phyloP scores from a whole-genome alignment of 2,888 invertebrate genomes.

The Pachymerium ferrugineum region DNA sequence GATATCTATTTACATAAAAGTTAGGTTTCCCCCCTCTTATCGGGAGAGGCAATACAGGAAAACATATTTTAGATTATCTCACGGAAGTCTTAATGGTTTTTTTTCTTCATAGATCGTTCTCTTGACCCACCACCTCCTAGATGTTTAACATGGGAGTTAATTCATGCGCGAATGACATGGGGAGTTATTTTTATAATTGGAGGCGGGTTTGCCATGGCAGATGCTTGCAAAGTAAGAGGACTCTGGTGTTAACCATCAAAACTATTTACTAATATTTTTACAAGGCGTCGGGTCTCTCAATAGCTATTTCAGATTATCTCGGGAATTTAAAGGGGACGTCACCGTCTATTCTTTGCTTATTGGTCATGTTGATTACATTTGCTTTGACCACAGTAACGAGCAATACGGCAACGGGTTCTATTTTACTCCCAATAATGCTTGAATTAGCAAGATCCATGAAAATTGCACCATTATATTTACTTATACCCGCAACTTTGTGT shows the following conservation, averaged over 20 bases:
- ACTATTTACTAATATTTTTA: not conserved
- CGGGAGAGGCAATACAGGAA: not conserved
- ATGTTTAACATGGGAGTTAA: not conserved
- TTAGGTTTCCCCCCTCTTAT: not conserved
- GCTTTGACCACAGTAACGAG: not conserved
- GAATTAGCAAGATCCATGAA: not conserved
- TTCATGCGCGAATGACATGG: not conserved
- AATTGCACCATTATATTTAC: not conserved
- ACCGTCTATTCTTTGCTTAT: not conserved
- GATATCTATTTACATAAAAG: not conserved
- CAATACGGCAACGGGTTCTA: not conserved
- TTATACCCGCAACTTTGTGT: not conserved
- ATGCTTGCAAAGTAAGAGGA: slow-evolving; percentile 1
- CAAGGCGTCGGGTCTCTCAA: not conserved
- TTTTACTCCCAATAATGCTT: not conserved
- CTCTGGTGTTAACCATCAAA: too few relatives aligned
- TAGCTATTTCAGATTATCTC: not conserved
- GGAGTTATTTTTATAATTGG: slow-evolving; percentile 10
- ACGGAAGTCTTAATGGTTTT: too few relatives aligned
- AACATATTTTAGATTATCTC: not conserved
- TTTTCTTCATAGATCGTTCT: not conserved
- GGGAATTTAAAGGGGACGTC: not conserved
- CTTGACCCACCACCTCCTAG: not conserved
- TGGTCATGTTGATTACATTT: not conserved
- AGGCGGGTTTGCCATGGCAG: slow-evolving; percentile 20